Evolutionary conservation across 2,888 invertebrate genomes (phyloP).

Genomic region (Hartigia nigra): DNA sequence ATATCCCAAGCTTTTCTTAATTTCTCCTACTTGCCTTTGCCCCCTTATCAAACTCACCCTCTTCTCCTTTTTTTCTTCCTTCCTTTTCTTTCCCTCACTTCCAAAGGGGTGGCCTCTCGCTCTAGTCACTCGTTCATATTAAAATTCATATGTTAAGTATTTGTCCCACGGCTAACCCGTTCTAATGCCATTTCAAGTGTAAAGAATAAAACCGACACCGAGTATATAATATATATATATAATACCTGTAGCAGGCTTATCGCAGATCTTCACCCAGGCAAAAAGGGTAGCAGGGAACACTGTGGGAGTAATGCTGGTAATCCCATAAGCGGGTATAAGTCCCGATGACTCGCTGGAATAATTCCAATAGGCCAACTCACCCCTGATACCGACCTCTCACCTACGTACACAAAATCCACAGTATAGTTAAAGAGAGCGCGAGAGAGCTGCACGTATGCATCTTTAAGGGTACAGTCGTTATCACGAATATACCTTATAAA

Average conservation of each 20-base stretch:
- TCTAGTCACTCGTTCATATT: background rate
- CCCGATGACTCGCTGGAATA: constrained; percentile 60
- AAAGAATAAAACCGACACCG: background rate
- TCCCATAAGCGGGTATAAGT: constrained; percentile 61
- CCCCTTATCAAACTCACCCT: background rate
- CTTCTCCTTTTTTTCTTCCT: background rate
- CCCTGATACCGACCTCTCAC: constrained; percentile 16
- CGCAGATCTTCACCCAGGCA: constrained; percentile 26
- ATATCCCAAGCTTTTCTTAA: background rate
- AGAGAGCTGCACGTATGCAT: background rate
- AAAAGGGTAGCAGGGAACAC: constrained; percentile 40
- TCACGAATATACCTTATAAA: background rate
- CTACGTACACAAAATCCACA: background rate
- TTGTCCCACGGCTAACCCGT: background rate
- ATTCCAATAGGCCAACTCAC: constrained; percentile 51
- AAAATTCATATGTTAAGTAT: background rate
- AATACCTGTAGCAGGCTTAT: constrained; percentile 42
- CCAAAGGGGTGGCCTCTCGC: background rate
- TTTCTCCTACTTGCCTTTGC: background rate
- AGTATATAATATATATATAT: background rate
- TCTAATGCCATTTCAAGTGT: background rate
- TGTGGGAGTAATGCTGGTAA: constrained; percentile 54
- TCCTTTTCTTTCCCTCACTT: too few relatives aligned
- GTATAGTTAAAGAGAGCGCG: too few relatives aligned
- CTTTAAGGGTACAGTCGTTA: background rate